A percentile compares a stretch with the other conserved stretches of the same genome.
These are phyloP conservation scores for Chionoecetes opilio DNA, from an alignment of 1,140 invertebrate species.

Conservation along the genomic window DNA sequence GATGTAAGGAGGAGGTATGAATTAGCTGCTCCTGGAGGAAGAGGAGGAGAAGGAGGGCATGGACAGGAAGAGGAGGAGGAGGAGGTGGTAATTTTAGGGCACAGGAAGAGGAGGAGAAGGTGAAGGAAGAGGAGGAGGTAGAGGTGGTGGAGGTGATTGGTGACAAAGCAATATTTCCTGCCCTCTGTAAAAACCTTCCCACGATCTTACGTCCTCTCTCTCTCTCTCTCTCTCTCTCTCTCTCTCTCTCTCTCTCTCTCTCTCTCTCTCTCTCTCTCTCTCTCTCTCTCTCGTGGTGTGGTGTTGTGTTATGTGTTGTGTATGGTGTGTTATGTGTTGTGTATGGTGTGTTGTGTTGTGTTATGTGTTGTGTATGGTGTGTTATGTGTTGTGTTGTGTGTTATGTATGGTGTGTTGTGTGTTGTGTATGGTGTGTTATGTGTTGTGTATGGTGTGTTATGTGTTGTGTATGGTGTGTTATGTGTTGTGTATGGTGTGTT, in stretches of 20 bases:
- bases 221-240: slow-evolving; percentile 37
- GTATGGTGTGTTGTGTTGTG: too few species aligned
- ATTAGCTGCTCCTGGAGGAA: too few species aligned
- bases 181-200: background rate
- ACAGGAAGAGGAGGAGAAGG: background rate
- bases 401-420: too few species aligned
- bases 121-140: background rate
- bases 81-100: background rate
- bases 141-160: background rate
- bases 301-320: too few species aligned
- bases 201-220: background rate
- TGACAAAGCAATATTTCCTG: background rate
- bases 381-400: too few species aligned
- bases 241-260: slow-evolving; percentile 1
- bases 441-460: too few species aligned
- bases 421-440: too few species aligned
- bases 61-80: background rate
- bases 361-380: too few species aligned
- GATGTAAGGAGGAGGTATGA: background rate
- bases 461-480: too few species aligned
- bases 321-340: too few species aligned
- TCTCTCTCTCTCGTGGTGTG: background rate
- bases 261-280: too few species aligned
- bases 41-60: background rate
- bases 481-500: too few species aligned